Evolutionary conservation across 2,113 vertebrate genomes (phyloP).

Genomic region (Siphamia tubifer): DNA sequence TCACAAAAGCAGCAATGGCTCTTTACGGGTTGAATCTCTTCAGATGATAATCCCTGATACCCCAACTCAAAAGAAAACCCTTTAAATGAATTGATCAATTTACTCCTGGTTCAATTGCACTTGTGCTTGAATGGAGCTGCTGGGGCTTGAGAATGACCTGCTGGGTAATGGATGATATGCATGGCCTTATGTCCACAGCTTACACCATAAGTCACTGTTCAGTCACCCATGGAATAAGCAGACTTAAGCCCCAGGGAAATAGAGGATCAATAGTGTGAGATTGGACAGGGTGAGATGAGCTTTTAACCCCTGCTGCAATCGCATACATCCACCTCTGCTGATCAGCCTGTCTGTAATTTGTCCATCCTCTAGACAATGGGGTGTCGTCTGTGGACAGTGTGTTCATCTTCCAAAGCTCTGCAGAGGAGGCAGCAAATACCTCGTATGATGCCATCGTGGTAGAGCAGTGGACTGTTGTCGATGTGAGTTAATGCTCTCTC

Average conservation of each 20-base stretch:
- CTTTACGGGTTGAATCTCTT: no score
- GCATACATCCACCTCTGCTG: conserved; percentile 4
- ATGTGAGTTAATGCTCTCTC: conserved; percentile 78
- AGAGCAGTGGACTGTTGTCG: conserved; percentile 94
- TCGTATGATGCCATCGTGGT: conserved; percentile 97
- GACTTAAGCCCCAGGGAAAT: conserved; percentile 30
- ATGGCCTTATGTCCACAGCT: conserved; percentile 25
- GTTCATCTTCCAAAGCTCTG: conserved; percentile 91
- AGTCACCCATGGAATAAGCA: conserved; percentile 40
- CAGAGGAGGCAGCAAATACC: conserved; percentile 79
- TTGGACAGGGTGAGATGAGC: conserved; percentile 23
- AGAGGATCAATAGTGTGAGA: conserved; percentile 42
- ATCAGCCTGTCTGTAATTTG: conserved; percentile 18
- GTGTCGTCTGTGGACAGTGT: conserved; percentile 85
- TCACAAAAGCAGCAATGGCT: no score
- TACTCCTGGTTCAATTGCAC: neutral
- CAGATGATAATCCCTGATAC: no score
- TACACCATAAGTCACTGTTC: conserved; percentile 45
- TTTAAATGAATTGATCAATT: no score
- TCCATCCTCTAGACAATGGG: conserved; percentile 47
- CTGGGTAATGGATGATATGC: conserved; percentile 31
- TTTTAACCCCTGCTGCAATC: conserved; percentile 25
- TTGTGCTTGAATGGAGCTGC: neutral
- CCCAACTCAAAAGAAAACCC: no score
- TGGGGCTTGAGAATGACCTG: conserved; percentile 17